A percentile compares a stretch with the other conserved stretches of the same genome.
phyloP scores from a whole-genome alignment of 2,797 vertebrate genomes.

The Danio choprae region DNA sequence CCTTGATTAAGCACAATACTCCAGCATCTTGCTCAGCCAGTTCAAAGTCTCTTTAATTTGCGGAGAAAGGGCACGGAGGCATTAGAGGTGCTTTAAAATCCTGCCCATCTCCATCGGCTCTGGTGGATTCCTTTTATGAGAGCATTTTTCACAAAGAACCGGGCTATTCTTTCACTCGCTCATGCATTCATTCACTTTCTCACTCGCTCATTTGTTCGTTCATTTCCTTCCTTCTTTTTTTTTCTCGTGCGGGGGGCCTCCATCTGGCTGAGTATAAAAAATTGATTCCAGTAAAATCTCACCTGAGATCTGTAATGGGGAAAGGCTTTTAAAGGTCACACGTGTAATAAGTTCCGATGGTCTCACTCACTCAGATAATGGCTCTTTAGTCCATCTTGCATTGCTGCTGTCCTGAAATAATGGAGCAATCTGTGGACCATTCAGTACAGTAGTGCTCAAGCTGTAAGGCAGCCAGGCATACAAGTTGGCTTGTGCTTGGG shows the following conservation, averaged over 20 bases:
- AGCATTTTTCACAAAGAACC: constrained; percentile 75
- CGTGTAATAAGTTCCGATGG: constrained; percentile 87
- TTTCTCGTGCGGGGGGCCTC: neutral
- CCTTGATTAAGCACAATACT: constrained; percentile 83
- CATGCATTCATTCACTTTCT: constrained; percentile 15
- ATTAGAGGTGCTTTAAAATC: constrained; percentile 74
- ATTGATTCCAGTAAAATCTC: constrained; percentile 87
- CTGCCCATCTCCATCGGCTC: constrained; percentile 73
- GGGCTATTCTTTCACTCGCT: constrained; percentile 65
- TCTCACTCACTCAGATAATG: constrained; percentile 85
- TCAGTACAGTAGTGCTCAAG: constrained; percentile 80
- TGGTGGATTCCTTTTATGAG: constrained; percentile 67
- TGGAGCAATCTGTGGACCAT: constrained; percentile 88
- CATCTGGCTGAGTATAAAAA: constrained; percentile 80
- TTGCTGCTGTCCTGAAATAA: constrained; percentile 86
- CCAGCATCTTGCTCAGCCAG: constrained; percentile 71
- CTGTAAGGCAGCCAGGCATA: constrained; percentile 56
- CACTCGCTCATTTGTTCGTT: constrained; percentile 23
- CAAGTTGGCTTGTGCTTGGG: constrained; percentile 73
- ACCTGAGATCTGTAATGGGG: constrained; percentile 85
- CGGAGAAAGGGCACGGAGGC: constrained; percentile 77
- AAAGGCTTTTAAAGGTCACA: constrained; percentile 89
- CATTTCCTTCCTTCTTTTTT: constrained; percentile 40
- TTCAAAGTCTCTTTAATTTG: constrained; percentile 83
- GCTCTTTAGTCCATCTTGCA: constrained; percentile 84